Evolutionary conservation across 2,797 vertebrate species (phyloP).

Genomic region (Limnodromus scolopaceus): DNA sequence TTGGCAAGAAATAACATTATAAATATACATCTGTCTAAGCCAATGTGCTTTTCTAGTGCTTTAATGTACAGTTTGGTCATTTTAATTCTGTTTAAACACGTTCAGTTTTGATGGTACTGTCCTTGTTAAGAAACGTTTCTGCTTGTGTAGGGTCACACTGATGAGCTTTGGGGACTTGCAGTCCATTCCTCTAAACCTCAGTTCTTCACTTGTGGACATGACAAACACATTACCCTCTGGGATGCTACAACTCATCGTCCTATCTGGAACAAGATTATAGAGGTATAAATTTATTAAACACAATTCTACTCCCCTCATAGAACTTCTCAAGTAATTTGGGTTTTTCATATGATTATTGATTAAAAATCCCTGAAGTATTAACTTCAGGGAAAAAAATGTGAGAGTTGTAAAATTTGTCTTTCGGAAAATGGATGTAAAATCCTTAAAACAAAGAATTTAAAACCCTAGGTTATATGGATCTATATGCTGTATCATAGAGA

Average conservation of each 20-base stretch:
- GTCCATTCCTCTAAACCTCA: slow-evolving; percentile 89
- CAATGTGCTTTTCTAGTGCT: background rate
- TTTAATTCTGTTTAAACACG: background rate
- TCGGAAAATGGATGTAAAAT: background rate
- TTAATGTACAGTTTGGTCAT: background rate
- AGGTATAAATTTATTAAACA: slow-evolving; percentile 78
- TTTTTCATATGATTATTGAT: background rate
- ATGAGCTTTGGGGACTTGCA: slow-evolving; percentile 96
- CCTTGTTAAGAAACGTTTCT: background rate
- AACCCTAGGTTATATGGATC: background rate
- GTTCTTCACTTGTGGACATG: slow-evolving; percentile 94
- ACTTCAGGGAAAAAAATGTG: background rate
- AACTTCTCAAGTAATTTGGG: background rate
- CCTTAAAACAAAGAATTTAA: background rate
- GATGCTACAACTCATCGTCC: slow-evolving; percentile 89
- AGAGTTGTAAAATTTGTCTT: background rate
- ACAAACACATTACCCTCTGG: slow-evolving; percentile 94
- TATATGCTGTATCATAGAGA: background rate
- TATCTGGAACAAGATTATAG: slow-evolving; percentile 92
- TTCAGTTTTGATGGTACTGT: background rate
- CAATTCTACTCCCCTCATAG: background rate
- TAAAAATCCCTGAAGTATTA: background rate
- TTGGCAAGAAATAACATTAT: background rate
- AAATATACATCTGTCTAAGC: background rate
- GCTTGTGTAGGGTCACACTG: slow-evolving; percentile 89